Base-by-base conservation (phyloP, 2,797 vertebrate species). In the Gorsachius magnificus region DNA sequence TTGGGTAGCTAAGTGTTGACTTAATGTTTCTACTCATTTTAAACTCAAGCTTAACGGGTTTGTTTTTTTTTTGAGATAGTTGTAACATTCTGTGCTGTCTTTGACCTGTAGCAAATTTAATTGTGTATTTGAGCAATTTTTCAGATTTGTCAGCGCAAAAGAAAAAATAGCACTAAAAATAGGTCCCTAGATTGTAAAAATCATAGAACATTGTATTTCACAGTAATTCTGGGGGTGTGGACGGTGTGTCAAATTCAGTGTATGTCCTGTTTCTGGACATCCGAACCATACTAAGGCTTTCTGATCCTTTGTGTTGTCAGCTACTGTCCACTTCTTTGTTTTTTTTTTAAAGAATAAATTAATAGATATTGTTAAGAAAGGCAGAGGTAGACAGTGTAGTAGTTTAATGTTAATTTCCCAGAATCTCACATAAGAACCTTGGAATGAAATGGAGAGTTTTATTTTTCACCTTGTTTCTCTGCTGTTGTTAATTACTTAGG, bases 51-150 rank as follows among this genome's bases (percentile, higher is more conserved):
- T 77, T 70, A 87, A 63, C 16, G 11, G 8, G n/a, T n/a, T n/a
- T n/a, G 13, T 4, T 89, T 90, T 84, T 84, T 75, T 58, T 17
- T 66, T 20, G 10, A 69, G 74, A 10, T 46, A 28, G 38, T 81
- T 91, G 75, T 71, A 69, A 13, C 33, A 13, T 95, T 90, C 46
- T 83, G 6, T 50, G 79, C 69, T 66, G 38, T n/a, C 29, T 85
- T 83, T 93, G 82, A 75, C 58, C 82, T 78, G 87, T 33, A 75
- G 87, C 43, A 96, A 86, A 93, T 88, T 80, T 70, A 92, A 74
- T 89, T 92, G 75, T 82, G 35, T 36, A 19, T 75, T 92, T 63
- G 87, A 93, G 61, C 87, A 29, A 85, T 94, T 94, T 83, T 93
- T 90, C 72, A 86, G 20, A 26, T 90, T 82, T 92, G 85, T 87